Evolutionary conservation across 2,797 vertebrate species (phyloP), one percentile per base, ranked within the genome.

Genomic region (Anguilla megastoma): DNA sequence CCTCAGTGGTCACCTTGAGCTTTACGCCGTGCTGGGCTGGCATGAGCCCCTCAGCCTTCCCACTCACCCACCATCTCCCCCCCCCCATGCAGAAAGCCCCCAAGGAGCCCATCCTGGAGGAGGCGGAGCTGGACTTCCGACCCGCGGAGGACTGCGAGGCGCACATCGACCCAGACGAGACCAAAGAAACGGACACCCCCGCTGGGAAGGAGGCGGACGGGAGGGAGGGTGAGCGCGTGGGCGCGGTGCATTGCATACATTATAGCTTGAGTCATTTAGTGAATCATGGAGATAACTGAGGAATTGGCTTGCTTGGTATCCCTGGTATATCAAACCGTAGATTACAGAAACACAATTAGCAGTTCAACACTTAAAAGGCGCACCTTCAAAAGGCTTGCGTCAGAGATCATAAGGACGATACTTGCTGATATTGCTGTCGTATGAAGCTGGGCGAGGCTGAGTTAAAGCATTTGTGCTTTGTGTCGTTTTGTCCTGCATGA

Each of bases 41-140:
- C 41, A 9, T 41, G 79, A 48, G 45, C n/a, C 41, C 3, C 45
- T 33, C 79, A 12, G 79, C 21, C 3, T 24, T 21, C 14, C 33
- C 16, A 79, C 36, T 79, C 33, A 41, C 1, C 14, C 4, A 16
- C 18, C 50, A 10, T 41, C 18, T 18, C 58, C 71, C 36, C 0
- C 36, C 27, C 86, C 12, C 16, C 16, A 36, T 45, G 89, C 90
- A 99, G 98, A 99, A 99, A 93, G 96, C 98, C 84, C 97, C 98
- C 90, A 99, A 99, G 93, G 98, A 99, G 89, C 96, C 97, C 0
- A 99, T 99, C 92, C 96, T 98, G 8, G 99, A 99, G 93, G 98
- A 99, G 91, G 97, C 97, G 85, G 99, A 99, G 93, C 97, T 99
- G 88, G 98, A 99, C 86, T 99, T 99, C 91, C 96, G 96, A 87